Percentiles rank a stretch among this genome's conserved stretches.
Evolutionary conservation across 2,113 vertebrate species (phyloP).

Genomic region (Naja naja): DNA sequence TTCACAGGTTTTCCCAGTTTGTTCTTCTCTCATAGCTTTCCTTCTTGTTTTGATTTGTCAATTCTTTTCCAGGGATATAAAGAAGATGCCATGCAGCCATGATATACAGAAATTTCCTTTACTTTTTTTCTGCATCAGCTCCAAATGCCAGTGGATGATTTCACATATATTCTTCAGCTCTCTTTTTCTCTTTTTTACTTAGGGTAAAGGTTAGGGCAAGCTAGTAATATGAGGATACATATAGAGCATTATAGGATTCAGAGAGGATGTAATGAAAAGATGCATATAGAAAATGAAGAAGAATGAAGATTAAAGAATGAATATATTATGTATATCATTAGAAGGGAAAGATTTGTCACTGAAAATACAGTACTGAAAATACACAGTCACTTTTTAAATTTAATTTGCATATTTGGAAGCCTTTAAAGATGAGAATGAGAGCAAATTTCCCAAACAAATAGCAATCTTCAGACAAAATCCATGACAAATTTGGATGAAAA

Average conservation of each 20-base stretch:
- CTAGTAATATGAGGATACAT: background rate
- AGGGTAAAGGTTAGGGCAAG: background rate
- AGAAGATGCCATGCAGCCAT: background rate
- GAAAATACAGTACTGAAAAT: too few relatives aligned
- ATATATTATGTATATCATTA: background rate
- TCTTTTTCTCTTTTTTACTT: background rate
- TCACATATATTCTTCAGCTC: background rate
- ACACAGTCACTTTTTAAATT: background rate
- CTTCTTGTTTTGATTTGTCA: background rate
- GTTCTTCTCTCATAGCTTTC: background rate
- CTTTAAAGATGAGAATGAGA: background rate
- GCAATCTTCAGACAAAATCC: background rate
- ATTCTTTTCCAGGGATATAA: background rate
- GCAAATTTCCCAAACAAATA: background rate
- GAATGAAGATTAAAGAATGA: background rate
- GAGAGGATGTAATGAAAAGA: background rate
- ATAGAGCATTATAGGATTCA: background rate
- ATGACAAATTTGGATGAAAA: background rate
- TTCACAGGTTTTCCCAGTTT: background rate
- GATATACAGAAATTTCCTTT: background rate
- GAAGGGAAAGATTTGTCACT: background rate
- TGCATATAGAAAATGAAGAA: background rate
- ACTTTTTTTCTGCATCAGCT: background rate
- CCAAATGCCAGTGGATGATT: background rate
- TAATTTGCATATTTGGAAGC: background rate